These are phyloP conservation scores for Melanerpes formicivorus DNA, from an alignment of 2,113 vertebrate species.

Conservation along the genomic window DNA sequence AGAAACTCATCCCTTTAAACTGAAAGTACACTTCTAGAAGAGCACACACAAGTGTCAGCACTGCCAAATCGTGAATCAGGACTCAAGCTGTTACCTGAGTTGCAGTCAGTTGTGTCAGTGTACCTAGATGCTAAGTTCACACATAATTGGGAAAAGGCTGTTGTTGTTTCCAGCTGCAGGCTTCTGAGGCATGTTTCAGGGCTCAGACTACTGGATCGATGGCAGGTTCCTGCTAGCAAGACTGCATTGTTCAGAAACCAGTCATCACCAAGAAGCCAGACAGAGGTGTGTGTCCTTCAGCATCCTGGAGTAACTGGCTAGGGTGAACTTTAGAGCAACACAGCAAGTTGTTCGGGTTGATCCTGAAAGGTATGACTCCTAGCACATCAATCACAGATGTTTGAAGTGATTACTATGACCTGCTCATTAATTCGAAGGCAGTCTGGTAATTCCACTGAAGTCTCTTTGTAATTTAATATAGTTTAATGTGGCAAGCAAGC, in stretches of 20 bases:
- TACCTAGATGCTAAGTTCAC: neutral
- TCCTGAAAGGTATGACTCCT: neutral
- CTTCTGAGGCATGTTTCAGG: neutral
- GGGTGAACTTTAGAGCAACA: neutral
- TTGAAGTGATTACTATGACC: neutral
- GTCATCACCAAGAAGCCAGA: neutral
- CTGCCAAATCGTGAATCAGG: constrained; percentile 41
- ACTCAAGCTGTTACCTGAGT: neutral
- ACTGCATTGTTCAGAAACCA: neutral
- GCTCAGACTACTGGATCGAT: neutral
- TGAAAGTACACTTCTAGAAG: neutral
- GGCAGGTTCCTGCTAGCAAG: neutral
- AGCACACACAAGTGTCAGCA: neutral
- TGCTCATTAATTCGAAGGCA: neutral
- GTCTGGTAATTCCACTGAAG: neutral
- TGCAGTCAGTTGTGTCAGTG: neutral
- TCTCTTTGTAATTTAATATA: neutral
- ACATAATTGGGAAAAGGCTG: neutral
- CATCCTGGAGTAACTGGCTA: neutral
- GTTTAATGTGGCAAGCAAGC: neutral
- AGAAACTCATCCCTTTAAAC: neutral
- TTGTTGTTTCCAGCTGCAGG: neutral
- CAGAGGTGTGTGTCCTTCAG: neutral
- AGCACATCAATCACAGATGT: neutral
- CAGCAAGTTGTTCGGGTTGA: neutral